Percentiles rank a stretch among this genome's conserved stretches.
Conservation (phyloP, 2,113 vertebrate species). For the Microcebus griseorufus region DNA sequence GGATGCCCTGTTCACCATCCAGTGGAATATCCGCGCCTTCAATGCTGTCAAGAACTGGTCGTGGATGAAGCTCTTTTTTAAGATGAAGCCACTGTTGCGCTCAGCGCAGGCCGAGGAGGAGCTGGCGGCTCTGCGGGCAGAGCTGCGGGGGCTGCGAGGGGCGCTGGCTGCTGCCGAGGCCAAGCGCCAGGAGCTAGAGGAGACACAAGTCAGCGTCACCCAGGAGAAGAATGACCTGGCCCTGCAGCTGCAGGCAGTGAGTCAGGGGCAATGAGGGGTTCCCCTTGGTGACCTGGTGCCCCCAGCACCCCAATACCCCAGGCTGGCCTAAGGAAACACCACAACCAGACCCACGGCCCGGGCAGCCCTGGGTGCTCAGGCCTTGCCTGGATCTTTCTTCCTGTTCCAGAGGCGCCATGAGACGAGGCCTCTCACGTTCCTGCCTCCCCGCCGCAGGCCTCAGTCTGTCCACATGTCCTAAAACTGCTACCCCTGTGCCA, state of each 20-base stretch:
- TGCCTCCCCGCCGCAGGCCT: background rate
- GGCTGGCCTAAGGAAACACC: background rate
- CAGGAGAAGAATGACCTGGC: slow-evolving; percentile 96
- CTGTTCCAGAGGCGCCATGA: background rate
- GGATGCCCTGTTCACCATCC: slow-evolving; percentile 92
- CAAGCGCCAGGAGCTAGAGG: slow-evolving; percentile 94
- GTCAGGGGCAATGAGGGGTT: slow-evolving; percentile 49
- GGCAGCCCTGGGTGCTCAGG: slow-evolving; percentile 85
- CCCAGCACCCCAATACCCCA: background rate
- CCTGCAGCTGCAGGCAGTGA: slow-evolving; percentile 95
- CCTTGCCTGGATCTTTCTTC: slow-evolving; percentile 38
- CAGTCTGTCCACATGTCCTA: background rate
- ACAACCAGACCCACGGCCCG: background rate
- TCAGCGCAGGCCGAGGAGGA: slow-evolving; percentile 95
- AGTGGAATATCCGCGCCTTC: slow-evolving; percentile 97
- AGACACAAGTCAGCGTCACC: slow-evolving; percentile 93
- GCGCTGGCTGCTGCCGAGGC: slow-evolving; percentile 92
- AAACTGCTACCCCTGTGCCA: no score
- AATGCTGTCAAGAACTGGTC: slow-evolving; percentile 96
- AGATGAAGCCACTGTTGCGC: slow-evolving; percentile 95
- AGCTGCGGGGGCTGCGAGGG: slow-evolving; percentile 92
- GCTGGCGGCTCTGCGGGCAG: slow-evolving; percentile 90
- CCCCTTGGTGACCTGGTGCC: background rate
- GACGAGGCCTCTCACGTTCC: background rate
- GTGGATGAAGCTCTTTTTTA: slow-evolving; percentile 98